A percentile compares a stretch with the other conserved stretches of the same genome.
These are phyloP conservation scores for Limnephilus marmoratus DNA, from an alignment of 2,888 invertebrate genomes.

Conservation along the genomic window DNA sequence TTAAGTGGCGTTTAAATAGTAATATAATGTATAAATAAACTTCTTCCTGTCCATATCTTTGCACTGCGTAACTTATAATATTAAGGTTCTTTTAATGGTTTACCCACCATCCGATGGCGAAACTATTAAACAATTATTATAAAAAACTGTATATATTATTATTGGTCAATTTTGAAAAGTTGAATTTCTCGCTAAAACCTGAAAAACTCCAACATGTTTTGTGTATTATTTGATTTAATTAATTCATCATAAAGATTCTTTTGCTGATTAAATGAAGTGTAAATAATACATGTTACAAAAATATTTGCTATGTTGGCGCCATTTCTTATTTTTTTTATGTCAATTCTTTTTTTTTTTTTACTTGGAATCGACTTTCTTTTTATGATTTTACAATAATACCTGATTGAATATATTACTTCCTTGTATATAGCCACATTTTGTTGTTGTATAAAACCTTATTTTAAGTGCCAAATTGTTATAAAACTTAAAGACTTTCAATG, in stretches of 20 bases:
- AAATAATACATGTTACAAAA: neutral
- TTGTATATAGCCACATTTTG: neutral
- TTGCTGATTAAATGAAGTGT: neutral
- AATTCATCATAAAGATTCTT: neutral
- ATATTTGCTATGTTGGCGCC: neutral
- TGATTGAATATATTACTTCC: neutral
- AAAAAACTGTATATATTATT: neutral
- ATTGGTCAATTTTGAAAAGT: neutral
- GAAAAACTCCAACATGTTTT: neutral
- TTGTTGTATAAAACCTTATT: neutral
- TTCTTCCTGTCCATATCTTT: conserved; percentile 26
- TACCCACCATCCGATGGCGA: neutral
- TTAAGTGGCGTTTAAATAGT: neutral
- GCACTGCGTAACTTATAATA: neutral
- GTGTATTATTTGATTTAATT: neutral
- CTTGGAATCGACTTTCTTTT: neutral
- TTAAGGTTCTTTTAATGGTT: neutral
- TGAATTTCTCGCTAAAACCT: neutral
- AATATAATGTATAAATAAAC: conserved; percentile 12
- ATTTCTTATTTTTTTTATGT: neutral
- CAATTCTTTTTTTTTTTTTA: neutral
- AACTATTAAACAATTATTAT: neutral
- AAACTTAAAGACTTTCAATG: neutral
- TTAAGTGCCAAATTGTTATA: conserved; percentile 2
- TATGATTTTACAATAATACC: neutral